Percentiles rank a stretch among this genome's conserved stretches.
Evolutionary conservation across 2,888 invertebrate genomes (phyloP).

Genomic region (Cyclophora punctaria): DNA sequence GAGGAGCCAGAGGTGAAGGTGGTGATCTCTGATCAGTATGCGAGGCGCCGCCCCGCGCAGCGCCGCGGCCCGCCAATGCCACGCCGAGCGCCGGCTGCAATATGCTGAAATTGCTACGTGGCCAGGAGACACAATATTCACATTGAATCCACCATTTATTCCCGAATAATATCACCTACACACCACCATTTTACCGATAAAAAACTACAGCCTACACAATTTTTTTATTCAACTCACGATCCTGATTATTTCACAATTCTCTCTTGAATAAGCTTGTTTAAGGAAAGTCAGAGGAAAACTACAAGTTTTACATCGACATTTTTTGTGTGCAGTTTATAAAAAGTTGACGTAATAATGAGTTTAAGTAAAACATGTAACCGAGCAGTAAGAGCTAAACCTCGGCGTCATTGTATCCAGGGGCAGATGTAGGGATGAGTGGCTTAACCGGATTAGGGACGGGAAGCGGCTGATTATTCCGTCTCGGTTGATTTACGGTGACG

Average conservation of each 20-base stretch:
- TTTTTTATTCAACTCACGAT: constrained; percentile 18
- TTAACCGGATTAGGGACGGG: constrained; percentile 62
- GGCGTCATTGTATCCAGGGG: constrained; percentile 54
- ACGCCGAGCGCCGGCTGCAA: constrained; percentile 41
- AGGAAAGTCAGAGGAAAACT: constrained; percentile 12
- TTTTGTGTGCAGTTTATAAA: constrained; percentile 6
- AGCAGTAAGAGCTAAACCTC: constrained; percentile 37
- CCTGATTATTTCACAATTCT: constrained; percentile 7
- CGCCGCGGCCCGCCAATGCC: constrained; percentile 38
- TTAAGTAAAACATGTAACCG: constrained; percentile 5
- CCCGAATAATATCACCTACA: constrained; percentile 18
- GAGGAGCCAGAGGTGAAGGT: no score
- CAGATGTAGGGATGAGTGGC: constrained; percentile 60
- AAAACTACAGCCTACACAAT: constrained; percentile 12
- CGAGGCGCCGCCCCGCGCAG: constrained; percentile 41
- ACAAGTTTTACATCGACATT: constrained; percentile 4
- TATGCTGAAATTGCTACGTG: constrained; percentile 67
- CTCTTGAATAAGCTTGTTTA: constrained; percentile 12
- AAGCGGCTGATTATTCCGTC: constrained; percentile 62
- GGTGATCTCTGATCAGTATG: constrained; percentile 45
- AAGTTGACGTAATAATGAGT: constrained; percentile 10
- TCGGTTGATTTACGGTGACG: constrained; percentile 69
- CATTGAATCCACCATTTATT: constrained; percentile 24
- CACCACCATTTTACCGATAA: constrained; percentile 14
- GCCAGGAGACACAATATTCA: constrained; percentile 44